Evolutionary conservation across 2,797 vertebrate genomes (phyloP), one percentile per base, ranked within the genome.

Genomic region (Leptatherina wallacei): DNA sequence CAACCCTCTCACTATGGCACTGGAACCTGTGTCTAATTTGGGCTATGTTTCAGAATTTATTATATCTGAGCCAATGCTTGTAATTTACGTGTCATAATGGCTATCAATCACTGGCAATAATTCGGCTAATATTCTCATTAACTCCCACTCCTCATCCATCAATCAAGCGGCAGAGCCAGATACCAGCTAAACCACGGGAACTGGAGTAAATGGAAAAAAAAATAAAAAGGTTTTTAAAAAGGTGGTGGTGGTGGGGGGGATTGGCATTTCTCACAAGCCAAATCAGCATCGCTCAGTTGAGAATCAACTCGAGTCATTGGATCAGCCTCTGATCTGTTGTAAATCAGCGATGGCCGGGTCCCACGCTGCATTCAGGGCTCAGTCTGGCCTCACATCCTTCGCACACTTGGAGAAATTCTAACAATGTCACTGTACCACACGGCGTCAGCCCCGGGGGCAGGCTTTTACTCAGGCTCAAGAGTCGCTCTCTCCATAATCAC

Each of bases 61-160:
- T 89, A 86, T 84, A 81, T 74, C 75, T 24, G 55, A 76, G 87
- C 77, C 87, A 81, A 72, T 75, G 74, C 78, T 83, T 85, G 84
- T 91, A 85, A 91, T 93, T 89, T 89, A 77, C 78, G 73, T 87
- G 88, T 90, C 84, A 84, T 88, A 89, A 86, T 82, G 71, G 81
- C 90, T 77, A 88, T 90, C 90, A 88, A 87, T 89, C 86, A 88
- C 81, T n/a, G 71, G 79, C 70, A 81, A 89, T 92, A 90, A 90
- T 85, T 90, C 69, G 35, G 80, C 77, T 93, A 91, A 92, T 92
- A 89, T 85, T 88, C 91, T 84, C 71, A 68, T 92, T 92, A 89
- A 91, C 86, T 83, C 82, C 79, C 80, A 77, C 84, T 87, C 77
- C 35, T 73, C 56, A 67, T 75, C 81, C 82, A 87, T 94, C 92